These are phyloP conservation scores for Drosophila saltans DNA, from an alignment of 1,140 invertebrate species.

Conservation along the genomic window DNA sequence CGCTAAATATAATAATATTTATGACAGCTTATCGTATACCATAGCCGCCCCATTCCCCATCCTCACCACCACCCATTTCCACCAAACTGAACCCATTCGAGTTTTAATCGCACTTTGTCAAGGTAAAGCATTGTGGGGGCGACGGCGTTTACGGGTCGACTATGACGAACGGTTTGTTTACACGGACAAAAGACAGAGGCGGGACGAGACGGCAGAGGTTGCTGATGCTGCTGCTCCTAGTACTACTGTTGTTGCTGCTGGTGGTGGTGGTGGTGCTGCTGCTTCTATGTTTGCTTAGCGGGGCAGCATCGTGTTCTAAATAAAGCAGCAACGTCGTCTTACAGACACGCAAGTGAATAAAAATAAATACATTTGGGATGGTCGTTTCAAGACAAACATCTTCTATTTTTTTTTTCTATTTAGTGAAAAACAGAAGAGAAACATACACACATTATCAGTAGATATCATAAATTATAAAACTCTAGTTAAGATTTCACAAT, in stretches of 20 bases:
- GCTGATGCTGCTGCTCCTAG: slow-evolving; percentile 15
- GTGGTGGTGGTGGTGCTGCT: slow-evolving; percentile 22
- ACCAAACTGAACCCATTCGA: slow-evolving; percentile 36
- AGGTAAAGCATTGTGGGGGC: slow-evolving; percentile 35
- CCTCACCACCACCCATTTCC: background rate
- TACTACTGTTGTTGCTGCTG: slow-evolving; percentile 28
- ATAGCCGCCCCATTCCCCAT: background rate
- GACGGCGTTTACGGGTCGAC: slow-evolving; percentile 22
- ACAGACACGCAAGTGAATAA: slow-evolving; percentile 53
- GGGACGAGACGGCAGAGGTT: slow-evolving; percentile 3
- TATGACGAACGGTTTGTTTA: slow-evolving; percentile 72
- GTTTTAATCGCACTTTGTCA: slow-evolving; percentile 69
- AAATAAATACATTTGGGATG: slow-evolving; percentile 50
- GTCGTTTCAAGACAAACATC: slow-evolving; percentile 29
- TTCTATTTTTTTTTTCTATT: background rate
- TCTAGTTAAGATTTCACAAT: no score
- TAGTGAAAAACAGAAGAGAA: no score
- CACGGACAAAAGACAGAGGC: slow-evolving; percentile 19
- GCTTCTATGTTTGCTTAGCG: slow-evolving; percentile 59
- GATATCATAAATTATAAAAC: no score
- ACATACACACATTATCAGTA: no score
- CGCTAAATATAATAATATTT: slow-evolving; percentile 37
- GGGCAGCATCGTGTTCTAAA: slow-evolving; percentile 68
- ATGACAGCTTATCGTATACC: slow-evolving; percentile 32
- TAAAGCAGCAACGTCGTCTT: slow-evolving; percentile 59